Conservation (phyloP, 1,140 invertebrate genomes). For the Listronotus bonariensis region DNA sequence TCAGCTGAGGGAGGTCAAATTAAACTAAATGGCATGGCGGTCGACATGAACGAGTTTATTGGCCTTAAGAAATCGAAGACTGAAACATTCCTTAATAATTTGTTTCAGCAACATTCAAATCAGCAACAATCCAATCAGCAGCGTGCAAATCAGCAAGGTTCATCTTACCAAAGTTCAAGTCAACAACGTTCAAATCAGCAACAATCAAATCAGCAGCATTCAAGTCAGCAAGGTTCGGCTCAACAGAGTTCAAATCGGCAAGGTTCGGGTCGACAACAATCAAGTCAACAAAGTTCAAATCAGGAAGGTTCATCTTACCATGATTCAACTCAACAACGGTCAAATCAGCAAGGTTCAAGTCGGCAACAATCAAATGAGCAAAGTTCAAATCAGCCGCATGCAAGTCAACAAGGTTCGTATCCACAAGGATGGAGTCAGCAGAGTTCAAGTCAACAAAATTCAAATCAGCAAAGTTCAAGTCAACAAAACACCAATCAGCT, state of each 20-base stretch:
- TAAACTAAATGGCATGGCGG: conserved; percentile 42
- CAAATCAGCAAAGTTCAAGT: no score
- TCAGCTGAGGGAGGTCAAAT: conserved; percentile 41
- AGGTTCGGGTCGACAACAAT: no score
- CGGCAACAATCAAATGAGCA: conserved; percentile 2
- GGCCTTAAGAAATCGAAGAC: conserved; percentile 33
- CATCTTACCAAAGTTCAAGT: no score
- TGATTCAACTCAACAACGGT: conserved; percentile 15
- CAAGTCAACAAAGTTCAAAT: no score
- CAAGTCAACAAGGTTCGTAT: conserved; percentile 19
- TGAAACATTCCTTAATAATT: conserved; percentile 25
- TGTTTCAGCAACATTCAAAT: conserved; percentile 24
- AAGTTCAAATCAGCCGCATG: no score
- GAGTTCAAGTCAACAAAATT: neutral
- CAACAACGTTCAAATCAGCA: no score
- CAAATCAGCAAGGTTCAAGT: conserved; percentile 20
- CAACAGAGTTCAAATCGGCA: no score
- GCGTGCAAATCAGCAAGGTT: no score
- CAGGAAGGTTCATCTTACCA: no score
- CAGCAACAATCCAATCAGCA: neutral
- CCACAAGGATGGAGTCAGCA: conserved; percentile 11
- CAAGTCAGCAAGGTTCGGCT: no score
- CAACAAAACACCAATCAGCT: neutral
- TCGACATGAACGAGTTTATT: conserved; percentile 46
- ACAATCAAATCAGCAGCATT: no score